Evolutionary conservation across 2,797 vertebrate species (phyloP).

Genomic region (Poeciliopsis gracilis): DNA sequence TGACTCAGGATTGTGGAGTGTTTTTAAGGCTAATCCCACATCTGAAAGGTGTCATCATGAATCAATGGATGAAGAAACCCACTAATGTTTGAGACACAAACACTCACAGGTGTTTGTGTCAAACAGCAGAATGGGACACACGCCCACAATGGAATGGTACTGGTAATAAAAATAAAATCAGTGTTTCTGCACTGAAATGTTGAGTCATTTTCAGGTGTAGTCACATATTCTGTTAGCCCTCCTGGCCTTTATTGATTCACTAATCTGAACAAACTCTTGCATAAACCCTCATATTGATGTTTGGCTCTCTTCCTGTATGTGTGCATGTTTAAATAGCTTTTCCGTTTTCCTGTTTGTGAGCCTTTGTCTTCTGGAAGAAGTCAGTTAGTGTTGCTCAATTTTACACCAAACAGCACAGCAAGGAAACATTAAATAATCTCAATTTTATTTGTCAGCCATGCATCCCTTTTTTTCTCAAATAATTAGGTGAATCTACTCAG

Average conservation of each 20-base stretch:
- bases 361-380: conserved; percentile 1
- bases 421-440: not conserved
- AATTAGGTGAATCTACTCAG: not conserved
- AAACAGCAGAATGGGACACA: conserved; percentile 1
- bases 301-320: conserved; percentile 41
- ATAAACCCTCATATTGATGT: conserved; percentile 26
- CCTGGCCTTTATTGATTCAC: conserved; percentile 21
- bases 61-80: not conserved
- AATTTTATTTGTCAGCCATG: not conserved
- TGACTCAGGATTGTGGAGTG: conserved; percentile 35
- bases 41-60: conserved; percentile 19
- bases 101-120: not conserved
- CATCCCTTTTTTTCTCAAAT: not conserved
- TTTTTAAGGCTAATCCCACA: conserved; percentile 19
- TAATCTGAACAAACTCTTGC: conserved; percentile 15
- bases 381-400: conserved; percentile 3
- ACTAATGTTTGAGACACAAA: conserved; percentile 21
- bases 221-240: not conserved
- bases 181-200: conserved; percentile 9
- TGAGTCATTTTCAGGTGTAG: conserved; percentile 50
- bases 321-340: conserved; percentile 8
- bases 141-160: conserved; percentile 6
- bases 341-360: conserved; percentile 14
- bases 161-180: not conserved
- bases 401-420: not conserved